Evolutionary conservation across 2,888 invertebrate genomes (phyloP).

Genomic region (Melikaiella ostensackeni): DNA sequence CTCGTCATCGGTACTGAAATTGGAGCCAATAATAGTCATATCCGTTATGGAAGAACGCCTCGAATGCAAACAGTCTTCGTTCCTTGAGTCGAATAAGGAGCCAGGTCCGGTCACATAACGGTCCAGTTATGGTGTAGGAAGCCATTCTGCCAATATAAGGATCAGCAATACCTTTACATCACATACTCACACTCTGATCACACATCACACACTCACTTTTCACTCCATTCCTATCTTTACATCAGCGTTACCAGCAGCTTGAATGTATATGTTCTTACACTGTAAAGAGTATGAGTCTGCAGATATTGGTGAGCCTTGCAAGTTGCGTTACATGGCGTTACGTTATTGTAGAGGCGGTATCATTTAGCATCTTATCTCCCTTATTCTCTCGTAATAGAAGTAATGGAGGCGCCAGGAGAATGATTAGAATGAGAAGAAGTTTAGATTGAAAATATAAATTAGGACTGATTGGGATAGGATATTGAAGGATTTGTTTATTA

Average conservation of each 20-base stretch:
- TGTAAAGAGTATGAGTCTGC: slow-evolving; percentile 15
- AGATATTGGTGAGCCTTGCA: slow-evolving; percentile 18
- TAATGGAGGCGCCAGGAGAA: slow-evolving; percentile 20
- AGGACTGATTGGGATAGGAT: neutral
- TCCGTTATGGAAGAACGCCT: slow-evolving; percentile 26
- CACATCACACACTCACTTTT: neutral
- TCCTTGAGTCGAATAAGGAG: slow-evolving; percentile 50
- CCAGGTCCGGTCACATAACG: slow-evolving; percentile 74
- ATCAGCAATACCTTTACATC: slow-evolving; percentile 57
- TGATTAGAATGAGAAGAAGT: slow-evolving; percentile 7
- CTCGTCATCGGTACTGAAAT: slow-evolving; percentile 15
- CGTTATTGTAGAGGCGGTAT: slow-evolving; percentile 38
- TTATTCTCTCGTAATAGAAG: slow-evolving; percentile 25
- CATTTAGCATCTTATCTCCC: slow-evolving; percentile 29
- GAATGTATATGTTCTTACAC: neutral
- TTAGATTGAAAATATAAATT: neutral
- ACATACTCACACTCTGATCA: slow-evolving; percentile 63
- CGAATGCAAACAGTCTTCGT: neutral
- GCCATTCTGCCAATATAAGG: slow-evolving; percentile 50
- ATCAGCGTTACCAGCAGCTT: neutral
- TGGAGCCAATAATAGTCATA: slow-evolving; percentile 6
- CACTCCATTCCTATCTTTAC: slow-evolving; percentile 6
- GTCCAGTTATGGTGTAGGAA: slow-evolving; percentile 74
- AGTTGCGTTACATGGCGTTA: slow-evolving; percentile 18
- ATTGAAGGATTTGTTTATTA: neutral